phyloP scores from a whole-genome alignment of 2,113 vertebrate genomes.

The Psittacula cyanocephala region DNA sequence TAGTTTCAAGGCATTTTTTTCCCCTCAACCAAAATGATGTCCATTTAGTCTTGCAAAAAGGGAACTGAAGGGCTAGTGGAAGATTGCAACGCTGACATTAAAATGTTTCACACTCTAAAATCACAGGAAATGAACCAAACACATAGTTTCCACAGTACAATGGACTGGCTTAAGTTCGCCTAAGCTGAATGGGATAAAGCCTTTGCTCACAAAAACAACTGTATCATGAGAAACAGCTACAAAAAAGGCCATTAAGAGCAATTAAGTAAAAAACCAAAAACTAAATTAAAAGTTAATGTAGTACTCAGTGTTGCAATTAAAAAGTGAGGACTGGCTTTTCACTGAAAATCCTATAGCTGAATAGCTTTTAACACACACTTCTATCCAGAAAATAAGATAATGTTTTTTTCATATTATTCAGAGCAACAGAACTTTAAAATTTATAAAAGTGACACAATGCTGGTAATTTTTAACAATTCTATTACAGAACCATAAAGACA shows the following conservation, averaged over 20 bases:
- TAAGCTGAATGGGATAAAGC: not conserved
- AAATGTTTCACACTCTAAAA: constrained; percentile 3
- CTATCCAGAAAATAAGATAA: not conserved
- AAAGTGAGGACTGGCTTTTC: not conserved
- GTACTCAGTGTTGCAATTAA: not conserved
- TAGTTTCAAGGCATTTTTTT: not conserved
- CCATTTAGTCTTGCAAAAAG: not conserved
- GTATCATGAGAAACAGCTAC: not conserved
- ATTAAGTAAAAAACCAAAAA: not conserved
- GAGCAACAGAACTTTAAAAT: not conserved
- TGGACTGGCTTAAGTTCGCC: not conserved
- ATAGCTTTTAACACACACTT: not conserved
- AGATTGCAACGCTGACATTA: not conserved
- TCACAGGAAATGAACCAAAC: not conserved
- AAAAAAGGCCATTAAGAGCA: not conserved
- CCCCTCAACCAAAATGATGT: not conserved
- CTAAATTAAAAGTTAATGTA: not conserved
- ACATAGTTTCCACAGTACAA: not conserved
- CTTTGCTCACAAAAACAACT: not conserved
- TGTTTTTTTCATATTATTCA: not conserved
- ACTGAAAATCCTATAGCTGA: not conserved
- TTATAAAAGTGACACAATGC: not conserved
- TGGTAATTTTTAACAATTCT: not conserved
- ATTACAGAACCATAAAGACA: not conserved
- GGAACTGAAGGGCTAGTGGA: not conserved